phyloP scores from a whole-genome alignment of 2,113 vertebrate genomes.

The Antigone vipio region DNA sequence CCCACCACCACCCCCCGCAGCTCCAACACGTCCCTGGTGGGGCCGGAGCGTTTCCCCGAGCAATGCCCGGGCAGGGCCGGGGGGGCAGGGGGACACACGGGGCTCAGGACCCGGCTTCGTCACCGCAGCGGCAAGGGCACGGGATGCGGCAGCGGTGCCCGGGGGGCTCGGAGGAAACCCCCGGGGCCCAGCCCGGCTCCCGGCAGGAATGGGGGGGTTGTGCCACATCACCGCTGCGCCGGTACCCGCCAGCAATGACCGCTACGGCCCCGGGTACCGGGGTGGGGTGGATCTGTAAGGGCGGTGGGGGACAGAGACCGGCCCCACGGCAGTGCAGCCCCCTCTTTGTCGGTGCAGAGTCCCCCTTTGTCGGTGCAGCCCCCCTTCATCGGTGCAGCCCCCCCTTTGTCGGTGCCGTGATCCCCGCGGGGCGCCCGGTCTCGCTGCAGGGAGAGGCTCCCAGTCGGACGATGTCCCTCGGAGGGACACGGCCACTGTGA shows the following conservation, averaged over 20 bases:
- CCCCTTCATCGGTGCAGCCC: too few relatives aligned
- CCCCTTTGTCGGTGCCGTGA: not conserved
- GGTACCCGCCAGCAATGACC: not conserved
- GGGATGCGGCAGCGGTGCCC: too few relatives aligned
- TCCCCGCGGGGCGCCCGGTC: not conserved
- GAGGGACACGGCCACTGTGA: not conserved
- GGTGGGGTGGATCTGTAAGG: not conserved
- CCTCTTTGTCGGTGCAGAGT: not conserved
- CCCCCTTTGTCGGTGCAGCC: not conserved
- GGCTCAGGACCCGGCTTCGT: too few relatives aligned
- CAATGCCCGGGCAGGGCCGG: too few relatives aligned
- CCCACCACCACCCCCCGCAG: too few relatives aligned
- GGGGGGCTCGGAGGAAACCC: not conserved
- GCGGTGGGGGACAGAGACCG: not conserved
- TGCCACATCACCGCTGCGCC: not conserved
- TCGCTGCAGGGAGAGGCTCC: not conserved
- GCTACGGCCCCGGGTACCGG: too few relatives aligned
- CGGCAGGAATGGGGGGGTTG: not conserved
- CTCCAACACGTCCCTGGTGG: too few relatives aligned
- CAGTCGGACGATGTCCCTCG: not conserved
- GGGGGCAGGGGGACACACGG: too few relatives aligned
- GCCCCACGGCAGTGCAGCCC: not conserved
- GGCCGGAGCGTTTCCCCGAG: too few relatives aligned
- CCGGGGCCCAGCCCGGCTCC: not conserved
- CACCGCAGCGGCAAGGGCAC: too few relatives aligned